Conservation (phyloP, 2,888 invertebrate genomes). For the Ichneumon xanthorius region DNA sequence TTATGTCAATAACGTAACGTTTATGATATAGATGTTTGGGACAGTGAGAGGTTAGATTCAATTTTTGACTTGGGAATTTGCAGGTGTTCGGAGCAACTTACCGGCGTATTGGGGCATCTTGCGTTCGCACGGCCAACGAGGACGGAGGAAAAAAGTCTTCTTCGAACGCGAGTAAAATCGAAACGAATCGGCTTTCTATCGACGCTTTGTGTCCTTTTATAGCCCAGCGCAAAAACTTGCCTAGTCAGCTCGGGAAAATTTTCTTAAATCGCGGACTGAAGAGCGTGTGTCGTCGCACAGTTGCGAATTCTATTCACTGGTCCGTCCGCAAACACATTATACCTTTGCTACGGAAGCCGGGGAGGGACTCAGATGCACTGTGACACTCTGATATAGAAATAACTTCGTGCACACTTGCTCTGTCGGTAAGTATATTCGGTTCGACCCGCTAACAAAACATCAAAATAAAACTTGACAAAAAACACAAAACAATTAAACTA, state of each 20-base stretch:
- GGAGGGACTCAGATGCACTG: neutral
- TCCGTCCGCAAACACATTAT: too few species aligned
- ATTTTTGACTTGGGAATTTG: conserved; percentile 27
- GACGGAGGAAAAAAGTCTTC: conserved; percentile 8
- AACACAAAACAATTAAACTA: neutral
- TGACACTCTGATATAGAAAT: neutral
- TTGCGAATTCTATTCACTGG: conserved; percentile 13
- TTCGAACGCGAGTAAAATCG: neutral
- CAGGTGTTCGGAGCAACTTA: conserved; percentile 67
- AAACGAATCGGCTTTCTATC: conserved; percentile 25
- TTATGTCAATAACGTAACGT: neutral
- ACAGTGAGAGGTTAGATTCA: conserved; percentile 59
- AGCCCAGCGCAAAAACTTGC: conserved; percentile 54
- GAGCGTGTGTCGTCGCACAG: conserved; percentile 12
- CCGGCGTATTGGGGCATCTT: conserved; percentile 80
- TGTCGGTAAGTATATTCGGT: too few species aligned
- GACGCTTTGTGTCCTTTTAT: conserved; percentile 28
- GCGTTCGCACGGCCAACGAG: neutral
- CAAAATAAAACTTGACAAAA: too few species aligned
- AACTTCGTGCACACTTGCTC: too few species aligned
- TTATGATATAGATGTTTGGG: neutral
- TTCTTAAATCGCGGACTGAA: conserved; percentile 16
- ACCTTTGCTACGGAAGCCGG: neutral
- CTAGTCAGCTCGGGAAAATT: conserved; percentile 58
- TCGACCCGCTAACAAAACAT: too few species aligned